Base-by-base conservation (phyloP, 2,113 vertebrate species). In the Tragelaphus buxtoni region DNA sequence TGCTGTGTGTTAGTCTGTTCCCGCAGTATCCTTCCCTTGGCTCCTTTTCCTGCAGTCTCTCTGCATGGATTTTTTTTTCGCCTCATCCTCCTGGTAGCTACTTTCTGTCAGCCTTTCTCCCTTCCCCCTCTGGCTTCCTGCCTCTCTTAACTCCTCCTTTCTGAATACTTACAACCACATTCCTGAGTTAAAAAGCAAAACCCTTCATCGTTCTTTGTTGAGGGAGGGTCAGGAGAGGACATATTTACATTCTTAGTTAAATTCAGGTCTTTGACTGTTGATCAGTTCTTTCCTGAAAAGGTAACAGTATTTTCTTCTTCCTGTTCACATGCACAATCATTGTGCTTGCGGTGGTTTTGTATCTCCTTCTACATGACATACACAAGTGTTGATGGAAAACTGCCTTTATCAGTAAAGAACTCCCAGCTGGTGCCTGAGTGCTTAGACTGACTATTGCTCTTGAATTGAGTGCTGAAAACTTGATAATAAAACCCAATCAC, bases 401-500 rank as follows among this genome's bases (percentile, higher is more conserved):
- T 56, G 92, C 93, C 84, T 96, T 96, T 96, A 83, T 95, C 89
- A 28, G 87, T 87, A n/a, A 97, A 96, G 88, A 96, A 79, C 94
- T 97, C 81, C 94, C 98, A 98, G 97, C 96, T 98, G 97, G 91
- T 86, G 93, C 92, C 92, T 79, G 56, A n/a, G 58, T 89, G 49
- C 81, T 96, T 81, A 74, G 89, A 80, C 97, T 98, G 91, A 79
- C 94, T 97, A 79, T 79, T 90, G 92, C 81, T 98, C 76, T 97
- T 96, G 89, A 18, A 24, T 95, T 79, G 32, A 88, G 91, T 91
- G 91, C 91, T 97, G 98, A 95, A 97, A 98, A 96, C 83, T 97
- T 98, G 81, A 88, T 98, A 98, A 98, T 28, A 39, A 98, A 98
- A 97, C 82, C 84, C 98, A 95, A 95, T 98, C 97, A 97, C 9